Conservation (phyloP, 2,888 invertebrate genomes). For the Trichopoda pennipes region DNA sequence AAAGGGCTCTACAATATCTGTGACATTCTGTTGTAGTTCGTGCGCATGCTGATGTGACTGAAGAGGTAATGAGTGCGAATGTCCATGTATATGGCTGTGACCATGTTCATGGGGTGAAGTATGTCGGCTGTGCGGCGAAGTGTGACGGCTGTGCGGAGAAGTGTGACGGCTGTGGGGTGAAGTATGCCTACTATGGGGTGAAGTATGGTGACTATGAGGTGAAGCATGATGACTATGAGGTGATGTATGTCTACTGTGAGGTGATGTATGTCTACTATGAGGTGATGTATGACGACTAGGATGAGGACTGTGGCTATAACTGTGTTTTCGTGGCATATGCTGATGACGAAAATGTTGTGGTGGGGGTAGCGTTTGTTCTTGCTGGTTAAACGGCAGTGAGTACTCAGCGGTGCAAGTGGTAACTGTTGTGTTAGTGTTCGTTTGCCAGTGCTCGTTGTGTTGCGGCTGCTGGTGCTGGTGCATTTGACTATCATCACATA, state of each 20-base stretch:
- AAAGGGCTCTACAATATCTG: conserved; percentile 57
- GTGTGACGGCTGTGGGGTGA: conserved; percentile 77
- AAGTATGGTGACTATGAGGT: conserved; percentile 71
- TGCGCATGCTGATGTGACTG: conserved; percentile 73
- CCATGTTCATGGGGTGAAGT: conserved; percentile 69
- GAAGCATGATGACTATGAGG: conserved; percentile 75
- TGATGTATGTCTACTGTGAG: conserved; percentile 76
- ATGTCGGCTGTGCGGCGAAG: too few relatives aligned
- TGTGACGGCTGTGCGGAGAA: conserved; percentile 62
- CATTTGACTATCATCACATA: conserved; percentile 79
- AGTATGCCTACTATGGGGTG: conserved; percentile 74
- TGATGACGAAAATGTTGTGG: conserved; percentile 69
- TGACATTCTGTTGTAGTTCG: conserved; percentile 69
- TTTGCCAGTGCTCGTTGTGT: conserved; percentile 71
- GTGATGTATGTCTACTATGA: conserved; percentile 73
- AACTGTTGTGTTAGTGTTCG: conserved; percentile 71
- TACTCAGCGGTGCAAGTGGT: conserved; percentile 66
- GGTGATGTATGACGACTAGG: conserved; percentile 77
- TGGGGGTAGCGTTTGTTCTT: conserved; percentile 51
- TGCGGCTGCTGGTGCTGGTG: conserved; percentile 73
- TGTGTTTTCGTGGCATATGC: conserved; percentile 74
- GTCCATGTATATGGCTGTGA: conserved; percentile 57
- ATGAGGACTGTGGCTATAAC: conserved; percentile 71
- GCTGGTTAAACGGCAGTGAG: conserved; percentile 66
- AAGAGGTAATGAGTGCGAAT: conserved; percentile 73